Evolutionary conservation across 2,888 invertebrate species (phyloP).

Genomic region (Euplexia lucipara): DNA sequence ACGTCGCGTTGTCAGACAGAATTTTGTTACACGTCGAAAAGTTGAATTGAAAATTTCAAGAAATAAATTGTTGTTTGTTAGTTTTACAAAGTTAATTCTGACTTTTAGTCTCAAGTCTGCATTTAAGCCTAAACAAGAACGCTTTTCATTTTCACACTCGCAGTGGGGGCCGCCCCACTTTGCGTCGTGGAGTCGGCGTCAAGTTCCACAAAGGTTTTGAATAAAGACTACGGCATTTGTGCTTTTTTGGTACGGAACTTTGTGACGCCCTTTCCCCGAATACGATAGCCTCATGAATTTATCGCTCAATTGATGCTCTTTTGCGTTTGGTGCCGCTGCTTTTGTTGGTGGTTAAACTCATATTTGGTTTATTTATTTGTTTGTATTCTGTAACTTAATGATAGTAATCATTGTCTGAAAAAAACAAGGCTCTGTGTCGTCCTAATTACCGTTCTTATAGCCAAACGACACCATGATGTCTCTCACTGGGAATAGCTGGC

Average conservation of each 20-base stretch:
- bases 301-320: slow-evolving; percentile 44
- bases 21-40: slow-evolving; percentile 42
- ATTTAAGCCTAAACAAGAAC: slow-evolving; percentile 75
- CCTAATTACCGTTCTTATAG: too few species aligned
- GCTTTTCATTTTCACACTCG: slow-evolving; percentile 79
- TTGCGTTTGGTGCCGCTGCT: not conserved
- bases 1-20: slow-evolving; percentile 14
- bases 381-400: too few species aligned
- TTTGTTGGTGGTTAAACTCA: not conserved
- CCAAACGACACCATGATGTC: too few species aligned
- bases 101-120: slow-evolving; percentile 67
- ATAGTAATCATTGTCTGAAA: too few species aligned
- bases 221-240: slow-evolving; percentile 78
- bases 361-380: not conserved
- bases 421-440: too few species aligned
- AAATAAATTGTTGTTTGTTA: slow-evolving; percentile 64
- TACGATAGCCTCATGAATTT: slow-evolving; percentile 65
- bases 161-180: slow-evolving; percentile 68
- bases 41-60: slow-evolving; percentile 62
- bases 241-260: slow-evolving; percentile 74
- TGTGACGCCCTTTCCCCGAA: slow-evolving; percentile 68
- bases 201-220: slow-evolving; percentile 80
- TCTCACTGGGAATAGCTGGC: too few species aligned
- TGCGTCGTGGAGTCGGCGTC: slow-evolving; percentile 67
- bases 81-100: slow-evolving; percentile 67